Base-by-base conservation (phyloP, 2,797 vertebrate genomes). In the Gadopsis bispinosus region DNA sequence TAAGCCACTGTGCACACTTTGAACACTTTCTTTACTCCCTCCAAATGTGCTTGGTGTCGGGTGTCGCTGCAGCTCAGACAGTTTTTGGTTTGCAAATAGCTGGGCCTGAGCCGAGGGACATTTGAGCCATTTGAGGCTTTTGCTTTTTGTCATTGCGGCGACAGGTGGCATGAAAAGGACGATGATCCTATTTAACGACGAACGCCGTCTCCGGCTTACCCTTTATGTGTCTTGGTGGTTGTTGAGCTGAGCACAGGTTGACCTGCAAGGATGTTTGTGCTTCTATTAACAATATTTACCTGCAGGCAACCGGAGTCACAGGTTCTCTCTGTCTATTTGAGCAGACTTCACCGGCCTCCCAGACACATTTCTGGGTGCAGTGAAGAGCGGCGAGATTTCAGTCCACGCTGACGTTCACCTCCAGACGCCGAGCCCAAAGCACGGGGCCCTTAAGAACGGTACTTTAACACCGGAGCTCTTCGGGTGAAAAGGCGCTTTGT, bases 281-380 rank as follows among this genome's bases (percentile, higher is more conserved):
- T 64, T 39, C 22, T 71, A 14, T 37, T 66, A 51, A 68, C 88
- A 69, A 76, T 87, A 60, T 88, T 87, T 75, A 65, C 76, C 64
- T 12, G 7, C 1, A 9, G 53, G 45, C 61, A 4, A 37, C 35
- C 3, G 2, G 33, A 74, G 51, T 88, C 61, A 85, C 63, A 3
- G 9, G 20, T 45, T 77, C 10, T 64, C 11, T 80, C 9, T 88
- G 58, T 79, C 76, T 81, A 6, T 84, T 53, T 64, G 59, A 68
- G 91, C 84, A 94, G 97, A 96, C 81, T 96, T 97, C 91, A 68
- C 91, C 58, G 69, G 91, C 31, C 93, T 97, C 71, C 93, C 95
- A 2, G 94, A 95, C 77, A 91, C 95, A 0, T 96, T 96, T 87
- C 92, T 97, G 17, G 95, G 92, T 43, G 89, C 94, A 12, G 93